These are phyloP conservation scores for Sinosuthora webbiana DNA, from an alignment of 2,113 vertebrate species.

Conservation along the genomic window DNA sequence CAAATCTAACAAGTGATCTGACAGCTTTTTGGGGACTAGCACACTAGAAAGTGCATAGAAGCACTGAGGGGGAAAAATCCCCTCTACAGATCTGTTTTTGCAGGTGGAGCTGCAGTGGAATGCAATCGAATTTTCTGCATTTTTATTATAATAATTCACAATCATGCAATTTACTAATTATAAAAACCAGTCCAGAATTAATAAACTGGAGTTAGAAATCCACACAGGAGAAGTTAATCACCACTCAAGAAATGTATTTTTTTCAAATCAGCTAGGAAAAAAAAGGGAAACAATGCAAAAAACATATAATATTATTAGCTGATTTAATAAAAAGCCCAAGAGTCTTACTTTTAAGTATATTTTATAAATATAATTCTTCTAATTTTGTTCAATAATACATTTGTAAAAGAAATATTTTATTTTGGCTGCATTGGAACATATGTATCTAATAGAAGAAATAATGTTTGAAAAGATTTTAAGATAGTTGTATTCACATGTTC, in stretches of 20 bases:
- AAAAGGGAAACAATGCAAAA: not conserved
- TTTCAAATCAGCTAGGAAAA: not conserved
- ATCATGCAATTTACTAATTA: not conserved
- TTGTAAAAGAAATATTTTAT: not conserved
- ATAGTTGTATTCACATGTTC: not conserved
- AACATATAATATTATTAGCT: not conserved
- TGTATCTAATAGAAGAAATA: not conserved
- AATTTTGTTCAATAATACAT: not conserved
- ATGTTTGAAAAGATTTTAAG: slow-evolving; percentile 2
- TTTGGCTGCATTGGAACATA: not conserved
- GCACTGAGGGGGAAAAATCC: not conserved
- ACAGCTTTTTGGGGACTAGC: not conserved
- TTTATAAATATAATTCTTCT: not conserved
- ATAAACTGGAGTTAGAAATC: slow-evolving; percentile 7
- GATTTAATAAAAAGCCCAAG: not conserved
- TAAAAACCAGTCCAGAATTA: slow-evolving; percentile 1
- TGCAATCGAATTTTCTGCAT: not conserved
- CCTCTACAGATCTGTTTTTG: not conserved
- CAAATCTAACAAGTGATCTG: slow-evolving; percentile 33
- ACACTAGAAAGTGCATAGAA: not conserved
- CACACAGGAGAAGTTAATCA: not conserved
- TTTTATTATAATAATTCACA: not conserved
- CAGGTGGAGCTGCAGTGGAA: not conserved
- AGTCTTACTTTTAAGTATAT: not conserved
- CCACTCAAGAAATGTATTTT: not conserved